A percentile compares a stretch with the other conserved stretches of the same genome.
These are phyloP conservation scores for Indicator indicator DNA, from an alignment of 2,113 vertebrate species.

Conservation along the genomic window DNA sequence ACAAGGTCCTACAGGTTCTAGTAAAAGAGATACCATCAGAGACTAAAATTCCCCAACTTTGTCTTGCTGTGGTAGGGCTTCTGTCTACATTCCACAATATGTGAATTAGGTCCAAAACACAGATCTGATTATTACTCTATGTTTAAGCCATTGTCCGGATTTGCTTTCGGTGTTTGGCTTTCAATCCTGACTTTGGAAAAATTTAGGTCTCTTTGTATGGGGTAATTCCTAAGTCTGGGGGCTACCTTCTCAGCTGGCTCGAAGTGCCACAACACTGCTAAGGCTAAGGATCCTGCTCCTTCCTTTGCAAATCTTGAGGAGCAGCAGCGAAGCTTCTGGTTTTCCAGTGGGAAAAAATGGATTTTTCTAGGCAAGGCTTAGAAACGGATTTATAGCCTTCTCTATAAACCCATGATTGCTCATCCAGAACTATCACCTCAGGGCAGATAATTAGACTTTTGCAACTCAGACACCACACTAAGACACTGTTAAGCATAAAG, in stretches of 20 bases:
- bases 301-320: background rate
- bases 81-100: background rate
- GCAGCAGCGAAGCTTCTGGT: background rate
- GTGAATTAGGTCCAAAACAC: background rate
- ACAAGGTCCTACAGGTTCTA: background rate
- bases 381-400: background rate
- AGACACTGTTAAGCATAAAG: background rate
- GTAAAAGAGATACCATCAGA: background rate
- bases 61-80: background rate
- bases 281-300: background rate
- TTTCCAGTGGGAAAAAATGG: background rate
- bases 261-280: background rate
- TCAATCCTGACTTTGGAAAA: background rate
- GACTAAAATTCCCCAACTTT: constrained; percentile 3
- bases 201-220: background rate
- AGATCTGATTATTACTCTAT: background rate
- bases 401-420: background rate
- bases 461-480: background rate
- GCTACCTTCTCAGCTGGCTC: background rate
- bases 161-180: background rate
- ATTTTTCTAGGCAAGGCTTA: background rate
- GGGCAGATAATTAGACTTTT: background rate
- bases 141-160: background rate
- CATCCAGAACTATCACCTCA: background rate
- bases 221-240: background rate